phyloP scores from a whole-genome alignment of 2,113 vertebrate genomes.

The Bos taurus region DNA sequence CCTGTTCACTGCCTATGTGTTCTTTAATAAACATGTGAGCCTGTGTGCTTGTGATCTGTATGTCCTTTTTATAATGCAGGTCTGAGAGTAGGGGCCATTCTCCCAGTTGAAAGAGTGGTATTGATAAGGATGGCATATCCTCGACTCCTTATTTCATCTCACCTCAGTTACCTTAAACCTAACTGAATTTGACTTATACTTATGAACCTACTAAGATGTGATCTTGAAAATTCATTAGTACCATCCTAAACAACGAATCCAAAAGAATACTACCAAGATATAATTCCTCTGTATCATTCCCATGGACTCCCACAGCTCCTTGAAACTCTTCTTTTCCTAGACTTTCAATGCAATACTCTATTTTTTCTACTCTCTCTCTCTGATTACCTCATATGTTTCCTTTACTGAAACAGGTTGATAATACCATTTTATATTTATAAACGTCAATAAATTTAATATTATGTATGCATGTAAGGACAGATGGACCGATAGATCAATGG shows the following conservation, averaged over 20 bases:
- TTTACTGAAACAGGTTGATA: not conserved
- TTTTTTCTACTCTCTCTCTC: not conserved
- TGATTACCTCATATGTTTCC: not conserved
- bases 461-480: not conserved
- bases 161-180: not conserved
- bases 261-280: not conserved
- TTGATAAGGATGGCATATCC: not conserved
- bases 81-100: not conserved
- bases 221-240: not conserved
- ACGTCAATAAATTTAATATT: not conserved
- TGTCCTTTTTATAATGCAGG: not conserved
- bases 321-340: not conserved
- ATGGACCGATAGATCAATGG: not conserved
- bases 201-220: not conserved
- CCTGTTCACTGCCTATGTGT: not conserved
- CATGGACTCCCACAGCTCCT: not conserved
- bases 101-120: not conserved
- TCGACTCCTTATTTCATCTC: not conserved
- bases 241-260: not conserved
- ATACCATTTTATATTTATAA: not conserved
- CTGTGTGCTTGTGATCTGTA: not conserved
- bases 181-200: not conserved
- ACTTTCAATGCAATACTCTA: not conserved
- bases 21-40: not conserved
- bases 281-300: not conserved